Evolutionary conservation across 2,113 vertebrate genomes (phyloP).

Genomic region (Hemiprocne comata): DNA sequence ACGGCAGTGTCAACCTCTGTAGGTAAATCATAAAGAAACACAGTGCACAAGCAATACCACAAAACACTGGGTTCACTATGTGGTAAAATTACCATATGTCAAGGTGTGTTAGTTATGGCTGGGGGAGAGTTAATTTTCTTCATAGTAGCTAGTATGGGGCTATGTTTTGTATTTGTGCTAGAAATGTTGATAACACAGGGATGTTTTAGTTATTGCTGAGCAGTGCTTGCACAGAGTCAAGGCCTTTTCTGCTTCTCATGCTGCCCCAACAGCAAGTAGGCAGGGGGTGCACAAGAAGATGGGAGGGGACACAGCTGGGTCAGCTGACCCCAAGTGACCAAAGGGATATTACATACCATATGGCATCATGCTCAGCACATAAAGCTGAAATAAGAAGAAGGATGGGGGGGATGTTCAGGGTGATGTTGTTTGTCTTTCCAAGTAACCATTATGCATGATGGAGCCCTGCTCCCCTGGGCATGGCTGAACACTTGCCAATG

Average conservation of each 20-base stretch:
- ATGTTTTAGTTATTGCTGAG: not conserved
- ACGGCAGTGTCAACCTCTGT: not conserved
- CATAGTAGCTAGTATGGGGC: not conserved
- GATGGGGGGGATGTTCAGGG: rapidly evolving
- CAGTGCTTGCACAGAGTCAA: not conserved
- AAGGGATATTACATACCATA: not conserved
- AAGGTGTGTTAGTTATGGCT: not conserved
- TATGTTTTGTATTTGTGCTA: not conserved
- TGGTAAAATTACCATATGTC: not conserved
- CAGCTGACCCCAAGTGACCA: not conserved
- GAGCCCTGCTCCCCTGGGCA: not conserved
- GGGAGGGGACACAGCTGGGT: not conserved
- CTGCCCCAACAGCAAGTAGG: not conserved
- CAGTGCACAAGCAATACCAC: not conserved
- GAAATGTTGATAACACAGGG: not conserved
- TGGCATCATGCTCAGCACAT: rapidly evolving
- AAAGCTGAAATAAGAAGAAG: not conserved
- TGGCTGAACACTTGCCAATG: not conserved
- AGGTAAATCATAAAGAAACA: not conserved
- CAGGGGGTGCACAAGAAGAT: not conserved
- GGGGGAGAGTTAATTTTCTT: not conserved
- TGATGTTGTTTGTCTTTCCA: not conserved
- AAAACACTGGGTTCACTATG: not conserved
- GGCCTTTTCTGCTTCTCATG: not conserved
- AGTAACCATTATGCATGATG: rapidly evolving